Evolutionary conservation across 2,888 invertebrate species (phyloP).

Genomic region (Drosophila neotestacea): DNA sequence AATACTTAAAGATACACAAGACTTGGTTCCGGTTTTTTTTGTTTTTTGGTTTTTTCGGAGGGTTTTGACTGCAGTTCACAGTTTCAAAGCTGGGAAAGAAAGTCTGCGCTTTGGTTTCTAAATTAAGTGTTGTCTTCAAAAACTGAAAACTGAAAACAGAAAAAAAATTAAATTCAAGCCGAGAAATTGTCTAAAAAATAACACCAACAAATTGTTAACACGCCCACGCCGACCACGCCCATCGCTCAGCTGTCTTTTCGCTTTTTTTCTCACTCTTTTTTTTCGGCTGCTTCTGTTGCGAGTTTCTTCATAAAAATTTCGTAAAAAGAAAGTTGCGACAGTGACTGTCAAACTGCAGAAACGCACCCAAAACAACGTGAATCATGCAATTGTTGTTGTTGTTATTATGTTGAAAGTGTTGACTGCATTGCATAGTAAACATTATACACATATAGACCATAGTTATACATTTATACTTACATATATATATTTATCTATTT

Average conservation of each 20-base stretch:
- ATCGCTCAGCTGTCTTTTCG: conserved; percentile 12
- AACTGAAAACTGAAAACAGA: conserved; percentile 18
- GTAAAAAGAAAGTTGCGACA: conserved; percentile 70
- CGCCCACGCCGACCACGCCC: conserved; percentile 65
- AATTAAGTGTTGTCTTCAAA: conserved; percentile 62
- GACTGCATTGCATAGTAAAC: conserved; percentile 71
- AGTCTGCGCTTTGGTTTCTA: conserved; percentile 50
- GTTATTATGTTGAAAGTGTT: conserved; percentile 70
- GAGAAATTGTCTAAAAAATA: conserved; percentile 37
- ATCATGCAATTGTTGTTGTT: conserved; percentile 52
- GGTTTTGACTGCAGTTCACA: conserved; percentile 3
- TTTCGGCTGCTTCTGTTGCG: conserved; percentile 48
- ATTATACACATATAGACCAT: neutral
- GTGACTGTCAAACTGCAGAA: conserved; percentile 67
- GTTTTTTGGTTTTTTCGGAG: neutral
- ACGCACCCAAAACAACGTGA: conserved; percentile 68
- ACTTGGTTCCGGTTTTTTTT: conserved; percentile 53
- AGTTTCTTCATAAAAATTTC: conserved; percentile 73
- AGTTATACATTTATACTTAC: neutral
- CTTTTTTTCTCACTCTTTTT: conserved; percentile 24
- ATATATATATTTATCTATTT: conserved; percentile 25
- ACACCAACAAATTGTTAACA: conserved; percentile 55
- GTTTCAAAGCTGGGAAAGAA: conserved; percentile 48
- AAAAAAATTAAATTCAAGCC: conserved; percentile 28
- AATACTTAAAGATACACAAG: conserved; percentile 21